phyloP scores from a whole-genome alignment of 2,113 vertebrate species.

The Candoia aspera region DNA sequence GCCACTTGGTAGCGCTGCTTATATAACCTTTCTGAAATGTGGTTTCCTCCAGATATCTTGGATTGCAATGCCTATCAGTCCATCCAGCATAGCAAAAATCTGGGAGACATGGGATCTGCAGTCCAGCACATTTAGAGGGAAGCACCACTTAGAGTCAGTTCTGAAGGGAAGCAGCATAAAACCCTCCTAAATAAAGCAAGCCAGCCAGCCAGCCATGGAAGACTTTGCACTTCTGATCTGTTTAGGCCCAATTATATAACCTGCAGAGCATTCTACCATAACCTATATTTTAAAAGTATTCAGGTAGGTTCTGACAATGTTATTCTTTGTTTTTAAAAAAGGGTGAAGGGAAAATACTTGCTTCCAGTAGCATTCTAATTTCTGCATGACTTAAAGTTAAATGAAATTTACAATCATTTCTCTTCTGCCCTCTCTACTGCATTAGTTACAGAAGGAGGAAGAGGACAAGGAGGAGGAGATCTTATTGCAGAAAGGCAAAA shows the following conservation, averaged over 20 bases:
- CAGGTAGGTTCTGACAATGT: background rate
- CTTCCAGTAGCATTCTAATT: background rate
- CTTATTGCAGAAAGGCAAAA: background rate
- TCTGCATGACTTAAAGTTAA: background rate
- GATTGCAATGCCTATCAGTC: background rate
- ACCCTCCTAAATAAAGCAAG: too few relatives aligned
- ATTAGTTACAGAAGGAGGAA: background rate
- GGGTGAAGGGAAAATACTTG: background rate
- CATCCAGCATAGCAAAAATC: background rate
- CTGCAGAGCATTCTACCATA: background rate
- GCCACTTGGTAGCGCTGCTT: background rate
- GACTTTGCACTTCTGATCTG: background rate
- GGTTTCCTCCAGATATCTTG: background rate
- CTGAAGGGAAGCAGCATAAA: too few relatives aligned
- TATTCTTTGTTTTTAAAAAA: background rate
- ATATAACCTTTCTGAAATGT: background rate
- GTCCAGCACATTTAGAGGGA: background rate
- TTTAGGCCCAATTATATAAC: background rate
- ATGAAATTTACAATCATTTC: background rate
- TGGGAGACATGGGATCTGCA: background rate
- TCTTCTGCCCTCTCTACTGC: background rate
- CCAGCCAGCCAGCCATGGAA: background rate
- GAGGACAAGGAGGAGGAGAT: background rate
- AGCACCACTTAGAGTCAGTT: too few relatives aligned
- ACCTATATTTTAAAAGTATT: background rate